Evolutionary conservation across 2,797 vertebrate genomes (phyloP).

Genomic region (Discoglossus pictus): DNA sequence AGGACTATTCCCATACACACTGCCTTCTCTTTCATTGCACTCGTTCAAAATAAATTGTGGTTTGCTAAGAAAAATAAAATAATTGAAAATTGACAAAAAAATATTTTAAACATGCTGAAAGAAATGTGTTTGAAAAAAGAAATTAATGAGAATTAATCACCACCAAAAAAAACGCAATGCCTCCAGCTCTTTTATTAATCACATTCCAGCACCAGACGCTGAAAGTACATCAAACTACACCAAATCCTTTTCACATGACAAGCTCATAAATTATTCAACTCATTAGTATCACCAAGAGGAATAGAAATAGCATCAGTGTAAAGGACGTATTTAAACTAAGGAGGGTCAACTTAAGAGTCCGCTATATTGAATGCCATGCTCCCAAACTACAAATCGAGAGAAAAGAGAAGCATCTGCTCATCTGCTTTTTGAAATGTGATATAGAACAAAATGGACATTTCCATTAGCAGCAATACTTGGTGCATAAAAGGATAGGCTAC

Average conservation of each 20-base stretch:
- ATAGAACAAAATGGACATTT: neutral
- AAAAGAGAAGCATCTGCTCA: neutral
- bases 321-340: conserved; percentile 67
- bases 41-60: neutral
- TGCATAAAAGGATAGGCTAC: neutral
- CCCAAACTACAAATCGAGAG: conserved; percentile 53
- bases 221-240: conserved; percentile 78
- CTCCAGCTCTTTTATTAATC: conserved; percentile 74
- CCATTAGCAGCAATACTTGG: neutral
- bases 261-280: conserved; percentile 90
- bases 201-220: conserved; percentile 71
- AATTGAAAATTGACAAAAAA: conserved; percentile 8
- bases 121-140: conserved; percentile 51
- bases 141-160: conserved; percentile 62
- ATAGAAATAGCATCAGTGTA: conserved; percentile 71
- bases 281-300: conserved; percentile 82
- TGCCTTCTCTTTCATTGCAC: no score
- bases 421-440: conserved; percentile 20
- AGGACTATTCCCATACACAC: neutral
- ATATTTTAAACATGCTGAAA: conserved; percentile 12
- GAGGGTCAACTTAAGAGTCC: conserved; percentile 71
- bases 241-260: conserved; percentile 85
- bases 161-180: conserved; percentile 58
- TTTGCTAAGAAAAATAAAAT: neutral
- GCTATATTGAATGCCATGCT: conserved; percentile 60